Evolutionary conservation across 1,140 invertebrate species (phyloP), one percentile per base, ranked within the genome.

Genomic region (Cotesia glomerata): DNA sequence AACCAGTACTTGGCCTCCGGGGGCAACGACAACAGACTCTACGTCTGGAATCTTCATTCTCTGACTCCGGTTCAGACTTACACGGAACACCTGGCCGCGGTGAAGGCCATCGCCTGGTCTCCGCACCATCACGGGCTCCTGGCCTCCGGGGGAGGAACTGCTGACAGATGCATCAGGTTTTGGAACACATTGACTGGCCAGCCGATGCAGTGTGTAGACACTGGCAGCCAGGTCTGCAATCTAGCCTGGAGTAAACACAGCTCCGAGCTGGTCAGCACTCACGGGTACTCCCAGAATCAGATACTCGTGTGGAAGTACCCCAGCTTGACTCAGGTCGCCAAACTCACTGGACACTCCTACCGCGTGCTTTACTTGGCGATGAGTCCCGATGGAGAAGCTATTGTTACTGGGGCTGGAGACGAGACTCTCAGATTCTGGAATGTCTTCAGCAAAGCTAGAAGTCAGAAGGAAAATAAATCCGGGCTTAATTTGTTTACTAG

Each of bases 251-350:
- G 97, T 11, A 99, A 98, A 85, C 97, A 99, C 88, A 97, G 97
- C 63, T 97, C 96, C 75, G 98, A 99, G 88, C 87, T 99, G 80
- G 97, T 99, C 71, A 98, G 96, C 79, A 99, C 98, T 0, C 98
- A 99, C 85, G 98, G 98, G 0, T 99, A 99, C 83, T 99, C 98
- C 34, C 98, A 99, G 85, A 99, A 99, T 87, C 98, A 99, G 88
- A 99, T 99, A 67, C 87, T 99, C 9, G 97, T 99, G 0, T 99
- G 98, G 98, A 99, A 99, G 81, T 99, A 99, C 88, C 98, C 98
- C 0, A 96, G 95, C 74, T 88, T 99, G 61, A 96, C 95, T 4
- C 95, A 97, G 88, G 97, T 99, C 61, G 98, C 98, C 26, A 99
- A 99, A 88, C 88, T 99, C 62, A 99, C 97, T 1, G 98, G 98